Percentiles rank a stretch among this genome's conserved stretches.
phyloP scores from a whole-genome alignment of 2,888 invertebrate species.

The Calameuta pallipes region DNA sequence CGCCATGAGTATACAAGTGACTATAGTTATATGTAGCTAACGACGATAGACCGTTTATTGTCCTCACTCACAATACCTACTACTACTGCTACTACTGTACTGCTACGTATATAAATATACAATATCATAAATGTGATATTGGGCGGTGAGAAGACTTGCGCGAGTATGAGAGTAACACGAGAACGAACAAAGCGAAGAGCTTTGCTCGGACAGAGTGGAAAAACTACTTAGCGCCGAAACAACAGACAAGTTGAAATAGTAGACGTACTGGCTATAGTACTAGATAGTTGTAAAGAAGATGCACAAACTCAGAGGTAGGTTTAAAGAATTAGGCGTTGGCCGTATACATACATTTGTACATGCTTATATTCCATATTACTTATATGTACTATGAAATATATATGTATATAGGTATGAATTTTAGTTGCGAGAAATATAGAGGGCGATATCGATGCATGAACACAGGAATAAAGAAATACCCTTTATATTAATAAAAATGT shows the following conservation, averaged over 20 bases:
- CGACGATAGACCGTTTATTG: background rate
- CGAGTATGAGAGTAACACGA: background rate
- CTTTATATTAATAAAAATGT: background rate
- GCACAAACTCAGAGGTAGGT: background rate
- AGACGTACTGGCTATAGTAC: background rate
- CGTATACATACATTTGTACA: background rate
- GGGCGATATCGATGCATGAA: background rate
- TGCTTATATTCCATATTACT: background rate
- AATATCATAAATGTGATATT: background rate
- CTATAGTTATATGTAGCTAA: background rate
- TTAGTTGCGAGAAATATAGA: too few species aligned
- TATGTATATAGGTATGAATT: background rate
- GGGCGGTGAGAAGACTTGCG: background rate
- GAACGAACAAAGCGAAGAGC: background rate
- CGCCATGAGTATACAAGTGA: background rate
- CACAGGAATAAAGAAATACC: background rate
- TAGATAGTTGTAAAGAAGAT: background rate
- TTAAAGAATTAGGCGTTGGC: background rate
- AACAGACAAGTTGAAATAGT: background rate
- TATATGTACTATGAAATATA: background rate
- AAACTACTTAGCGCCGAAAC: background rate
- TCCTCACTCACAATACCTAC: background rate
- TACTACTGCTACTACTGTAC: too few species aligned
- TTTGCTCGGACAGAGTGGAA: background rate
- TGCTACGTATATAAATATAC: background rate